Evolutionary conservation across 2,888 invertebrate species (phyloP).

Genomic region (Clitarchus hookeri): DNA sequence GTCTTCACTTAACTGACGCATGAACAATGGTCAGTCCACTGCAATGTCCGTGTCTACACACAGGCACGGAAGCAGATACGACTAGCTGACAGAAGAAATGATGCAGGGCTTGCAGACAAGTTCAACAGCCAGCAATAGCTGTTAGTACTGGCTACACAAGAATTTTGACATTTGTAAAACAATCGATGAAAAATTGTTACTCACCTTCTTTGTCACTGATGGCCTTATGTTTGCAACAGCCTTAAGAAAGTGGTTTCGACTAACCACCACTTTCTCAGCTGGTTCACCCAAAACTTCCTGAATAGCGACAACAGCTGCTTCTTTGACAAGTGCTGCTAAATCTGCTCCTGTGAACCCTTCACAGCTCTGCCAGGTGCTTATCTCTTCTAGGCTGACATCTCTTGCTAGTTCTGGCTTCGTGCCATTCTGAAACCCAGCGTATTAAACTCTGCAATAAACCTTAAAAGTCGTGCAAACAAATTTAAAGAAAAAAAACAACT

Average conservation of each 20-base stretch:
- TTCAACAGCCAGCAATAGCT: too few relatives aligned
- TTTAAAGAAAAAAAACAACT: too few relatives aligned
- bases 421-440: constrained; percentile 27
- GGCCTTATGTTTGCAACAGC: constrained; percentile 83
- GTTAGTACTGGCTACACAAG: too few relatives aligned
- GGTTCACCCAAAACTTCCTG: constrained; percentile 58
- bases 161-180: too few relatives aligned
- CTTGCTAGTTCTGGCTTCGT: constrained; percentile 52
- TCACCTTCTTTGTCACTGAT: constrained; percentile 78
- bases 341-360: constrained; percentile 94
- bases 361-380: constrained; percentile 66
- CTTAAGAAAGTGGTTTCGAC: constrained; percentile 71
- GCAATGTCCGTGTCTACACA: too few relatives aligned
- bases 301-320: constrained; percentile 81
- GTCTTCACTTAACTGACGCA: too few relatives aligned
- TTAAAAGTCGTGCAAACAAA: too few relatives aligned
- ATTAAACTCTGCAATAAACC: too few relatives aligned
- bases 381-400: constrained; percentile 71
- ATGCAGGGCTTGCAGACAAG: too few relatives aligned
- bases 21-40: too few relatives aligned
- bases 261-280: constrained; percentile 61
- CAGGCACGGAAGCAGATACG: too few relatives aligned
- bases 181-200: constrained; percentile 28
- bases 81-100: too few relatives aligned
- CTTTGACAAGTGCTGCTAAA: constrained; percentile 84